Conservation (phyloP, 2,888 invertebrate genomes). For the Polydrusus cervinus region DNA sequence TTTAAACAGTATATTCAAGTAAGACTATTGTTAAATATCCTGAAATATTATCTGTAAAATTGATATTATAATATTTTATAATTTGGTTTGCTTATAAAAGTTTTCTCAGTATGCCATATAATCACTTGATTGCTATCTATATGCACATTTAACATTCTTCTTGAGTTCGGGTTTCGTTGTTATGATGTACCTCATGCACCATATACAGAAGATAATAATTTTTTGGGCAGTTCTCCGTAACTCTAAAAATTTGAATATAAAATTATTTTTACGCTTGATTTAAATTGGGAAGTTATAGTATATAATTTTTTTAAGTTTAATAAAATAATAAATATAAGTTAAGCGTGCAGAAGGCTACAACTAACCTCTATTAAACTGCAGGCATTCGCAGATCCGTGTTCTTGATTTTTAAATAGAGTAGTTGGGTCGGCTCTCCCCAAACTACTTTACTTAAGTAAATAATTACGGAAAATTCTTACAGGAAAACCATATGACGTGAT, state of each 20-base stretch:
- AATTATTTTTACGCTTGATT: not conserved
- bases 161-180: constrained; percentile 28
- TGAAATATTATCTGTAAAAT: too few species aligned
- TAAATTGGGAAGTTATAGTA: not conserved
- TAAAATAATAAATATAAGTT: too few species aligned
- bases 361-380: too few species aligned
- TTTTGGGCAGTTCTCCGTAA: constrained; percentile 24
- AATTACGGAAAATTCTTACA: too few species aligned
- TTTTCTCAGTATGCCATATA: constrained; percentile 31
- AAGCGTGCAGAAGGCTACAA: too few species aligned
- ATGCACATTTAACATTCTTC: constrained; percentile 16
- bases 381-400: too few species aligned
- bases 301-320: not conserved
- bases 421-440: too few species aligned
- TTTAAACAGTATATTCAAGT: too few species aligned
- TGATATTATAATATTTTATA: constrained; percentile 10
- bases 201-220: constrained; percentile 39
- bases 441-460: too few species aligned
- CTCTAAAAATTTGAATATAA: not conserved
- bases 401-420: too few species aligned
- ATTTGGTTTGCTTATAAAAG: constrained; percentile 21
- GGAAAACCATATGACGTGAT: too few species aligned
- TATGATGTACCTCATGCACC: constrained; percentile 36
- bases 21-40: not conserved
- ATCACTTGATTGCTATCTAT: constrained; percentile 42